Percentiles rank a stretch among this genome's conserved stretches.
Evolutionary conservation across 2,113 vertebrate genomes (phyloP).

Genomic region (Phocoena phocoena): DNA sequence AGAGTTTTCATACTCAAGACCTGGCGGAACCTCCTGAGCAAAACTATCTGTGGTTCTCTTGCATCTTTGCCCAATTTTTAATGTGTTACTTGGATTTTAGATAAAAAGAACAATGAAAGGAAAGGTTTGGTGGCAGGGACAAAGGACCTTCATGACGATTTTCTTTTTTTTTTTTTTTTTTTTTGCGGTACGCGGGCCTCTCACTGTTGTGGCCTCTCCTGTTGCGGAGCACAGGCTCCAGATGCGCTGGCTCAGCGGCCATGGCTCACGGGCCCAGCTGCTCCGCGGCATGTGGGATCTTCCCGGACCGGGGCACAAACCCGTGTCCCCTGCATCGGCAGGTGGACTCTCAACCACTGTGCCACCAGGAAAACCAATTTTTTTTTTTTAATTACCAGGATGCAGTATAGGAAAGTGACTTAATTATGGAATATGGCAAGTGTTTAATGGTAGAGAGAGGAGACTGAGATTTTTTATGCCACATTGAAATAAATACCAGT

Average conservation of each 20-base stretch:
- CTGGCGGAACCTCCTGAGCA: background rate
- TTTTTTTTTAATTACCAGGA: background rate
- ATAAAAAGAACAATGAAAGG: background rate
- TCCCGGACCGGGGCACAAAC: no score
- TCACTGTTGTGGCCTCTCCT: no score
- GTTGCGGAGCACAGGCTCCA: no score
- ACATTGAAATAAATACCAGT: background rate
- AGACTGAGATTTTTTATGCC: background rate
- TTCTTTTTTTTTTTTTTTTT: background rate
- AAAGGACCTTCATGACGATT: background rate
- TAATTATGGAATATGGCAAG: background rate
- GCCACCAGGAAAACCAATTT: background rate
- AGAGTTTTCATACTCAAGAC: background rate
- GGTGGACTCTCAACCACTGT: no score
- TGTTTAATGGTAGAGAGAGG: background rate
- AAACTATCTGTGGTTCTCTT: background rate
- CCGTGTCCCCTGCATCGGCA: no score
- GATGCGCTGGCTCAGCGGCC: no score
- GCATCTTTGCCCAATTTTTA: slow-evolving; percentile 1
- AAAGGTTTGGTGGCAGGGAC: background rate
- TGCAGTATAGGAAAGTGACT: background rate
- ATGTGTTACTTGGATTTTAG: slow-evolving; percentile 19
- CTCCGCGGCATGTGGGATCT: no score
- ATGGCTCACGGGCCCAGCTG: no score
- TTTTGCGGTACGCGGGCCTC: no score